Conservation (phyloP, 2,888 invertebrate genomes). For the Sphinx pinastri region DNA sequence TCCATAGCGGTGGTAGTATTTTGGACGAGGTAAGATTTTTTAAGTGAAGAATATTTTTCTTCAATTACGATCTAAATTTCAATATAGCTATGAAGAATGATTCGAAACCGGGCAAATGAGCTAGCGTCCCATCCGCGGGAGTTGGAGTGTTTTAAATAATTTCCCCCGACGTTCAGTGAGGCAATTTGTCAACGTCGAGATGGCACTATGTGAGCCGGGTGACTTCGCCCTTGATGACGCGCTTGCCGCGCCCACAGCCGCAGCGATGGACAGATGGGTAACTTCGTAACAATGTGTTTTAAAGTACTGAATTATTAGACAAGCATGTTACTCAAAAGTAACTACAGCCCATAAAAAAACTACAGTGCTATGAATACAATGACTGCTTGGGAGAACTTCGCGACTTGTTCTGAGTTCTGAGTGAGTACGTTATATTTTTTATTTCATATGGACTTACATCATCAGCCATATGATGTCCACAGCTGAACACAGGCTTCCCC, state of each 20-base stretch:
- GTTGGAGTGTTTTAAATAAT: constrained; percentile 59
- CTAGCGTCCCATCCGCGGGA: constrained; percentile 31
- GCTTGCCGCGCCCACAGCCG: neutral
- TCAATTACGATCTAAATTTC: neutral
- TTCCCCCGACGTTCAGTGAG: constrained; percentile 53
- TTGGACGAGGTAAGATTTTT: neutral
- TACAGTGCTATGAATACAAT: too few relatives aligned
- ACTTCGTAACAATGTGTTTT: neutral
- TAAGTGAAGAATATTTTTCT: neutral
- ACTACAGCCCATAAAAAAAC: too few relatives aligned
- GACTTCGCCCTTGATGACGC: constrained; percentile 12
- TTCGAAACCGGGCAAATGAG: constrained; percentile 1
- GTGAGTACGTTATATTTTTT: too few relatives aligned
- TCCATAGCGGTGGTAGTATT: too few relatives aligned
- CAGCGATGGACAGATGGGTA: neutral
- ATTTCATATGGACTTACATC: too few relatives aligned
- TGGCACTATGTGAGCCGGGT: constrained; percentile 35
- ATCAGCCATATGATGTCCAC: too few relatives aligned
- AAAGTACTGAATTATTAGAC: too few relatives aligned
- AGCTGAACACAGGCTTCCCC: too few relatives aligned
- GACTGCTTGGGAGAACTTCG: too few relatives aligned
- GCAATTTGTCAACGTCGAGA: constrained; percentile 63
- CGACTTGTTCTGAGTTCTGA: too few relatives aligned
- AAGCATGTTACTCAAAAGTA: too few relatives aligned
- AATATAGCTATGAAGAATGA: neutral